A percentile compares a stretch with the other conserved stretches of the same genome.
Conservation (phyloP, 2,113 vertebrate genomes). For the Thermophis baileyi region DNA sequence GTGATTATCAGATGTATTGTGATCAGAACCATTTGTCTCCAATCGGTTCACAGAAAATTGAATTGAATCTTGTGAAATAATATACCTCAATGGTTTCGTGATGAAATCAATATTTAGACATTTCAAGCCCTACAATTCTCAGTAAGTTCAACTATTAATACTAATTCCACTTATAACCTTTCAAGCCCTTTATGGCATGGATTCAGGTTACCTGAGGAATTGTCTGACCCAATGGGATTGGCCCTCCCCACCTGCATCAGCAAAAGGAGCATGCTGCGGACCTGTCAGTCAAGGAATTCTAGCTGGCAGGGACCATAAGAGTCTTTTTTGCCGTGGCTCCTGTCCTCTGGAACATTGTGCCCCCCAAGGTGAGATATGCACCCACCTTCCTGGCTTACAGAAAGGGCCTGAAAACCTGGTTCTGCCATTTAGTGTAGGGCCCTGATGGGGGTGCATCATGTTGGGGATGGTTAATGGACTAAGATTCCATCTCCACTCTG, state of each 20-base stretch:
- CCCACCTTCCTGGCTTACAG: not conserved
- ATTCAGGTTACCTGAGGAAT: not conserved
- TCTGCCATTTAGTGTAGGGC: not conserved
- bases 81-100: not conserved
- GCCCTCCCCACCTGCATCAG: not conserved
- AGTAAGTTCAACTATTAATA: not conserved
- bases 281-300: not conserved
- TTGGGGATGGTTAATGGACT: not conserved
- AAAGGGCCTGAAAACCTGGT: not conserved
- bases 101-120: not conserved
- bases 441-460: not conserved
- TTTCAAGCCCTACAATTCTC: not conserved
- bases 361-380: not conserved
- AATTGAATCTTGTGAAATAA: not conserved
- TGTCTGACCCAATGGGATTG: not conserved
- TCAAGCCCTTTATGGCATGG: not conserved
- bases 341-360: not conserved
- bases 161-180: not conserved
- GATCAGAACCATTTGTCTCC: not conserved
- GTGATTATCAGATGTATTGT: not conserved
- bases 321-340: not conserved
- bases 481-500: not conserved
- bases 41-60: not conserved
- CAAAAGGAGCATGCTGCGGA: not conserved
- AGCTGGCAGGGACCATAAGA: not conserved